A percentile compares a stretch with the other conserved stretches of the same genome.
Conservation (phyloP, 1,140 invertebrate genomes). For the Anagrus nilaparvatae region DNA sequence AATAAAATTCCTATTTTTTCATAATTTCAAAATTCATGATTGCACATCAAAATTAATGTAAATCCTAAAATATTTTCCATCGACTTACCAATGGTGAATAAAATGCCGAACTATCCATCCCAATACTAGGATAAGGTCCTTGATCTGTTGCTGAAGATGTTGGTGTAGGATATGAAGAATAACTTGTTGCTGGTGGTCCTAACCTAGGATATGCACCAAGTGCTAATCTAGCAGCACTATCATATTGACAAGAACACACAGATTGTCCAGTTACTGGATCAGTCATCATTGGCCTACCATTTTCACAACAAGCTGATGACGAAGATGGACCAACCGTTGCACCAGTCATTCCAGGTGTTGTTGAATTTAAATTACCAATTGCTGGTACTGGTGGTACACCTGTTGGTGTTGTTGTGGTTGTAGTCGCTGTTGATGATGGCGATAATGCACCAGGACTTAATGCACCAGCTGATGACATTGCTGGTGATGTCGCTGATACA, state of each 20-base stretch:
- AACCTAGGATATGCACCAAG: constrained; percentile 43
- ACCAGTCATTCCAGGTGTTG: constrained; percentile 33
- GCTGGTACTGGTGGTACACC: constrained; percentile 26
- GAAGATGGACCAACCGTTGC: constrained; percentile 38
- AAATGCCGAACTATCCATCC: constrained; percentile 89
- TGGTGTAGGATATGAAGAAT: constrained; percentile 64
- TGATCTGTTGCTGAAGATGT: constrained; percentile 81
- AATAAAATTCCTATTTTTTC: too few species aligned
- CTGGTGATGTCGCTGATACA: constrained; percentile 55
- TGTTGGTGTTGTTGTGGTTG: constrained; percentile 27
- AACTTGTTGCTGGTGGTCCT: constrained; percentile 43
- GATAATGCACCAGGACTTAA: constrained; percentile 62
- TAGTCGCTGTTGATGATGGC: constrained; percentile 47
- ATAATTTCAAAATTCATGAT: too few species aligned
- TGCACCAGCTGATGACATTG: constrained; percentile 51
- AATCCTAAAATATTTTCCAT: too few species aligned
- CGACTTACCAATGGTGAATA: constrained; percentile 93
- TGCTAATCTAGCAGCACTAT: constrained; percentile 62
- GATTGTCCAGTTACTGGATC: constrained; percentile 93
- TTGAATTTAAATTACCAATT: constrained; percentile 36
- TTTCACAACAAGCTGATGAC: constrained; percentile 72
- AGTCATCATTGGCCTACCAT: constrained; percentile 84
- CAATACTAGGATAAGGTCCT: constrained; percentile 84
- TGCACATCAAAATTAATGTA: too few species aligned
- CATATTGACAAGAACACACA: constrained; percentile 93